Evolutionary conservation across 2,888 invertebrate species (phyloP), one percentile per base, ranked within the genome.

Genomic region (Torymus tubicola): DNA sequence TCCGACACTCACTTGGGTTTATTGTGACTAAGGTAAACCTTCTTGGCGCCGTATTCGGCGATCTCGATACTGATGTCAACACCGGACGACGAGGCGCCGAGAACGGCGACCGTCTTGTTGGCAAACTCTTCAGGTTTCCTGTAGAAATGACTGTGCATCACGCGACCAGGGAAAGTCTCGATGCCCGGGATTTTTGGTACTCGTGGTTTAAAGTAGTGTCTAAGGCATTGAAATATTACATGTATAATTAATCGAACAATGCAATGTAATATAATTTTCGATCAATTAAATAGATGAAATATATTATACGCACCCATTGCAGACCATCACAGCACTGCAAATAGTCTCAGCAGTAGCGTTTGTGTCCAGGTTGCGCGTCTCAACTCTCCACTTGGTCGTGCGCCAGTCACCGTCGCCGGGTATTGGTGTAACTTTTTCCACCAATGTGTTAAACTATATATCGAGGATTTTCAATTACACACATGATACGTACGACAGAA

Each of bases 391-490:
- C 21, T 14, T 75, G 1, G 58, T 58, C 11, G 52, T 67, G 0
- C 10, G 50, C 60, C 16, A 24, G 31, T 55, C 31, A 2, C 13
- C 31, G 2, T 53, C 42, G 42, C 42, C 42, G 42, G 10, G 42
- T 5, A 42, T 8, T 8, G 91, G 91, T 76, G 87, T 90, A 21
- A 93, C 91, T 14, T 88, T 87, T 3, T 91, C 92, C 14, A 93
- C 92, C 50, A 89, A 86, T 58, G 92, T 92, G 76, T 89, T 88
- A 42, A 93, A 90, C 93, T 93, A 87, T 3, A 18, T 97, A 97
- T 24, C 16, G 58, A 53, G 21, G 12, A 18, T 53, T 42, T 42
- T 42, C 0, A 42, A 42, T 42, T 42, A 42, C 8, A 42, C 5
- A 18, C 18, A 16, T 60, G 16, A 18, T 11, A 11, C 2, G 83